These are phyloP conservation scores for Lamprologus tigripictilis DNA, from an alignment of 2,113 vertebrate species.

Conservation along the genomic window DNA sequence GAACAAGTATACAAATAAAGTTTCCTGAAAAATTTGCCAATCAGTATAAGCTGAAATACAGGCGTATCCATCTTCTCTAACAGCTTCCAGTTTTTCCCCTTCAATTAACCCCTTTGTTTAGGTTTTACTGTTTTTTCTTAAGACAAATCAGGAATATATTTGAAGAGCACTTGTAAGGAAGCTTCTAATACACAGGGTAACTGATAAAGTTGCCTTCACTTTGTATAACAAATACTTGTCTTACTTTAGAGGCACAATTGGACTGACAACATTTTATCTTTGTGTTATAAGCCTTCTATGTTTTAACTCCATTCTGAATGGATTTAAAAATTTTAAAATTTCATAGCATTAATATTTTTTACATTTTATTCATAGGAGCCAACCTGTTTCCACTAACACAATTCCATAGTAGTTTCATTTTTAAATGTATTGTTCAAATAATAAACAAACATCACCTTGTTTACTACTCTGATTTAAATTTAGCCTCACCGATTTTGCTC, in stretches of 20 bases:
- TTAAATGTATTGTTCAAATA: background rate
- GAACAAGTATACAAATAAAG: background rate
- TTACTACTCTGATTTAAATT: background rate
- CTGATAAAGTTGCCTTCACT: background rate
- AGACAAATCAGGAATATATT: background rate
- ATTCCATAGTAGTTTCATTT: background rate
- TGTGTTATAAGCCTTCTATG: background rate
- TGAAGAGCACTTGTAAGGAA: background rate
- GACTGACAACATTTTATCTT: background rate
- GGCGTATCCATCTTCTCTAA: background rate
- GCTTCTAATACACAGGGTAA: background rate
- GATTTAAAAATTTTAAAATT: background rate
- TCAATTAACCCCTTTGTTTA: background rate
- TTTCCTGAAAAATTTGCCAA: background rate
- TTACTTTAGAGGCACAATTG: background rate
- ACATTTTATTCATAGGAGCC: background rate
- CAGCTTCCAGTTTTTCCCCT: background rate
- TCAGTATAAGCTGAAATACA: background rate
- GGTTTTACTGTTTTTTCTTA: background rate
- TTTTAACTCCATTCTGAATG: background rate
- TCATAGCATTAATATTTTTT: background rate
- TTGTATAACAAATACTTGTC: background rate
- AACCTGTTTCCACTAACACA: background rate
- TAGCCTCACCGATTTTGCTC: background rate
- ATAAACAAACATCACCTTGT: background rate